Evolutionary conservation across 2,797 vertebrate genomes (phyloP).

Genomic region (Geotrypetes seraphini): DNA sequence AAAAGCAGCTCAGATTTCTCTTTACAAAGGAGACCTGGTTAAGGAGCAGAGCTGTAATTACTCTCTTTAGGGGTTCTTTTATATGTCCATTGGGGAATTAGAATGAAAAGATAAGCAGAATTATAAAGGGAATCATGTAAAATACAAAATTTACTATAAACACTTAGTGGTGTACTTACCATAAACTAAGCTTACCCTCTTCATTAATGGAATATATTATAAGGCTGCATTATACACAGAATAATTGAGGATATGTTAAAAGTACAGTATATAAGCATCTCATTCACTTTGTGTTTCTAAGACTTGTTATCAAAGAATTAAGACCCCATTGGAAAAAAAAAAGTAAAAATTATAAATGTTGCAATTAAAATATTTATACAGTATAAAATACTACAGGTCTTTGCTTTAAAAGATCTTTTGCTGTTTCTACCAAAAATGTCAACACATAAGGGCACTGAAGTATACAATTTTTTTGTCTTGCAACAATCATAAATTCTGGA

Average conservation of each 20-base stretch:
- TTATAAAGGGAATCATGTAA: constrained; percentile 96
- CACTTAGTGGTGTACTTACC: constrained; percentile 74
- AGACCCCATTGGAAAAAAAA: too few relatives aligned
- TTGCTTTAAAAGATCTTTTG: too few relatives aligned
- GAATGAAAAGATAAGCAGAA: constrained; percentile 96
- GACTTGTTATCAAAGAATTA: constrained; percentile 6
- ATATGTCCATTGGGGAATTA: constrained; percentile 70
- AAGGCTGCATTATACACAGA: constrained; percentile 42
- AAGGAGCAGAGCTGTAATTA: constrained; percentile 67
- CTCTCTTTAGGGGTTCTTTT: constrained; percentile 87
- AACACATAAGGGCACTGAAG: too few relatives aligned
- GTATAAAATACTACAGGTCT: too few relatives aligned
- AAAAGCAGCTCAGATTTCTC: constrained; percentile 73
- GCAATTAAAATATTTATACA: too few relatives aligned
- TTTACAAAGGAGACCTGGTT: constrained; percentile 74
- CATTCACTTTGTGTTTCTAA: constrained; percentile 20
- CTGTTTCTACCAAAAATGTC: too few relatives aligned
- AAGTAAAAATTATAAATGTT: too few relatives aligned
- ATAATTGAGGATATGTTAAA: constrained; percentile 34
- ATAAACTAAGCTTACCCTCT: constrained; percentile 54
- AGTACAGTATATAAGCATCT: constrained; percentile 15
- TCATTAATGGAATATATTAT: constrained; percentile 58
- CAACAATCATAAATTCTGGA: too few relatives aligned
- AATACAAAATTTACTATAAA: constrained; percentile 73
- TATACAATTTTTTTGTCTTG: too few relatives aligned